Percentiles rank a stretch among this genome's conserved stretches.
phyloP scores from a whole-genome alignment of 2,797 vertebrate genomes.

The Pygocentrus nattereri region DNA sequence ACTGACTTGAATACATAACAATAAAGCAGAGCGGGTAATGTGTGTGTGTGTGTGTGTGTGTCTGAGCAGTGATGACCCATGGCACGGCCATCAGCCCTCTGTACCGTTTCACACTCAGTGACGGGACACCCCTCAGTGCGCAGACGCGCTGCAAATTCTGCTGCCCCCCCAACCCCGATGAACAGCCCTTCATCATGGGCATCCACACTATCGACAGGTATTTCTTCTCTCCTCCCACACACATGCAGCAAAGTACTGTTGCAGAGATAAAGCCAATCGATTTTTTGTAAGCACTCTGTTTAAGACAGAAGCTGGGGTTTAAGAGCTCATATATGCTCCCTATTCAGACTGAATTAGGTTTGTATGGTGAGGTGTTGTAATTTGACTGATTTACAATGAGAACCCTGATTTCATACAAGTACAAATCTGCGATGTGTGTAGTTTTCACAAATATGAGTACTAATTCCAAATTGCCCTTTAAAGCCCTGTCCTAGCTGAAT shows the following conservation, averaged over 20 bases:
- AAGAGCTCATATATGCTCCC: neutral
- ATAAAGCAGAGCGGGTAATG: slow-evolving; percentile 25
- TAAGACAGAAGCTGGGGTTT: neutral
- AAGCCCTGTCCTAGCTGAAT: too few relatives aligned
- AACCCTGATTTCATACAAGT: too few relatives aligned
- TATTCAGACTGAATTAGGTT: too few relatives aligned
- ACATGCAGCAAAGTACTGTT: too few relatives aligned
- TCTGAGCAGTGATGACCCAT: slow-evolving; percentile 89
- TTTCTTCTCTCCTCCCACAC: neutral
- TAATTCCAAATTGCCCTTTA: too few relatives aligned
- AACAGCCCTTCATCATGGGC: slow-evolving; percentile 97
- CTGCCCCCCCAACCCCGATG: slow-evolving; percentile 92
- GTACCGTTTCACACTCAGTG: slow-evolving; percentile 92
- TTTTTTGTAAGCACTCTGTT: neutral
- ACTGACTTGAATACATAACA: slow-evolving; percentile 17
- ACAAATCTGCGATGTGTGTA: too few relatives aligned
- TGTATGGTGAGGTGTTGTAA: too few relatives aligned
- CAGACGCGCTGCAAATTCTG: slow-evolving; percentile 98
- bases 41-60: slow-evolving; percentile 23
- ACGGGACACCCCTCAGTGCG: slow-evolving; percentile 92
- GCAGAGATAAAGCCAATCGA: neutral
- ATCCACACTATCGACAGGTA: slow-evolving; percentile 98
- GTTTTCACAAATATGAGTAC: too few relatives aligned
- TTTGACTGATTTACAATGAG: too few relatives aligned
- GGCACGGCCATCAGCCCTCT: slow-evolving; percentile 93